Base-by-base conservation (phyloP, 1,140 invertebrate species). In the Aphaenogaster ashmeadi region DNA sequence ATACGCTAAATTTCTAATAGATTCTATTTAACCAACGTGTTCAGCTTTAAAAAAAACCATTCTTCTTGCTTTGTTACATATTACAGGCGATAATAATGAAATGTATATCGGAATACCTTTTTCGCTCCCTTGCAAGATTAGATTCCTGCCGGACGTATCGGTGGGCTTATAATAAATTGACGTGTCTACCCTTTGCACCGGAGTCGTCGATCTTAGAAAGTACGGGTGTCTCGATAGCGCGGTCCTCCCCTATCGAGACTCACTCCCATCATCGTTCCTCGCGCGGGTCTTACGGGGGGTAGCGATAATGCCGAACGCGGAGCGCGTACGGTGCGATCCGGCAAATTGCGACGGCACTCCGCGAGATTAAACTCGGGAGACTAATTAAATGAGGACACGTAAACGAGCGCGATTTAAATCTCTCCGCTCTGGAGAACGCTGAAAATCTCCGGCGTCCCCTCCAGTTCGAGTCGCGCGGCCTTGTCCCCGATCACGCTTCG, bases 391-490 rank as follows among this genome's bases (percentile, higher is more conserved):
- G 80, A 74, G 44, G 56, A 84, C 80, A 38, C 67, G 52, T 83
- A 72, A 83, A 83, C 50, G 69, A 83, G 80, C 21, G n/a, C 54
- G 69, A 84, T 84, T 84, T 75, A 84, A 84, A 84, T 84, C 69
- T 47, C 66, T 54, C 8, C 44, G 77, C 41, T 79, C 3, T 15
- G n/a, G 4, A n/a, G 11, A 44, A 72, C 6, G 9, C 18, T 41
- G 38, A 58, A 58, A 72, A 83, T 72, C 38, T 41, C 21, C 27
- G 13, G 1, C 38, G 15, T 27, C 8, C 21, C 38, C 13, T 6
- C 15, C 15, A 21, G 47, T 41, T 60, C 21, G 44, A 62, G 56
- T 47, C 38, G 13, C 33, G n/a, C 44, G n/a, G 47, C 33, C 13
- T 52, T 50, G 47, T 77, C 69, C 18, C 38, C 47, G 71, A 36